Conservation (phyloP, 2,888 invertebrate genomes). For the Celastrina argiolus region DNA sequence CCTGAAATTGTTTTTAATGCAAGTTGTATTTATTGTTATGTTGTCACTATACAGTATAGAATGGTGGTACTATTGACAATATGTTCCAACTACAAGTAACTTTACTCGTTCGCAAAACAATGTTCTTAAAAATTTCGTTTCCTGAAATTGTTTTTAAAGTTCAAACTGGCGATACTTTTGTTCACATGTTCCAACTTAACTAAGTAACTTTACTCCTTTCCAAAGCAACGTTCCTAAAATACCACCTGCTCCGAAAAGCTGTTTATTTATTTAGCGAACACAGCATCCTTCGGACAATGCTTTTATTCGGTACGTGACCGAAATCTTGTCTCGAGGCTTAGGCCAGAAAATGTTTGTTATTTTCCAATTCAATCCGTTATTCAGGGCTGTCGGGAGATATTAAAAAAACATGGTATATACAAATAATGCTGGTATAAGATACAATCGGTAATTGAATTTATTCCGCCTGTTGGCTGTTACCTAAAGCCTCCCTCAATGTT, state of each 20-base stretch:
- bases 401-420: neutral
- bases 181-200: neutral
- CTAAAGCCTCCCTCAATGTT: no score
- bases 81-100: neutral
- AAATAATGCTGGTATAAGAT: no score
- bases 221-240: neutral
- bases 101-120: no score
- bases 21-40: neutral
- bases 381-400: neutral
- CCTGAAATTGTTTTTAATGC: constrained; percentile 42
- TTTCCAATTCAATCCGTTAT: neutral
- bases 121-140: no score
- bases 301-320: neutral
- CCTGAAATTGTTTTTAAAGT: no score
- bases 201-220: neutral
- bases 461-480: no score
- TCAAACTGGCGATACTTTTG: neutral
- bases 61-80: neutral
- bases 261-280: neutral
- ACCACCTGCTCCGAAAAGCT: neutral
- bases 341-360: neutral
- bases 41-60: no score
- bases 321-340: neutral
- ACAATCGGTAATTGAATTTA: no score
- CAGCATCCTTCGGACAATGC: neutral